Conservation (phyloP, 2,113 vertebrate genomes). For the Cottus gobio region DNA sequence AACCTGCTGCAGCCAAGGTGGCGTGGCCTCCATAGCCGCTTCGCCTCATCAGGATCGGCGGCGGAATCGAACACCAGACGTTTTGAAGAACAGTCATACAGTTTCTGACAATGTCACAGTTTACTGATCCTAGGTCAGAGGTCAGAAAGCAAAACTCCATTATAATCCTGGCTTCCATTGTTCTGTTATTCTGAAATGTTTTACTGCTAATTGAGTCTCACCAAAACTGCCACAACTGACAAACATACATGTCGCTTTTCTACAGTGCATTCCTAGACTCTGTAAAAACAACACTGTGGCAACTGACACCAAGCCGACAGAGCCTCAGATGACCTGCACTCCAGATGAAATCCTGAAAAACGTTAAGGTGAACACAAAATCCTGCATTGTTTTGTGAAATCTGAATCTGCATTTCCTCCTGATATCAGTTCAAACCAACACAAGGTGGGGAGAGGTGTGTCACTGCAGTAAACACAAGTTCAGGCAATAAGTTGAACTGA, state of each 20-base stretch:
- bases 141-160: not conserved
- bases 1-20: constrained; percentile 35
- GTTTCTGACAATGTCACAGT: not conserved
- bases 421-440: not conserved
- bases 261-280: not conserved
- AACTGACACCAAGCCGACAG: no score
- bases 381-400: no score
- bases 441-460: not conserved
- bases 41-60: not conserved
- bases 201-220: not conserved
- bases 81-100: no score
- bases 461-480: not conserved
- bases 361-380: no score
- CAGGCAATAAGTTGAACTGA: not conserved
- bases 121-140: constrained; percentile 4
- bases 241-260: not conserved
- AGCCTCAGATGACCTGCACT: no score
- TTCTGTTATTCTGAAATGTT: not conserved
- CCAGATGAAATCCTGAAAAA: no score
- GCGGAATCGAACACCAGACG: not conserved
- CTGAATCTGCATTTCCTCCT: not conserved
- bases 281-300: no score
- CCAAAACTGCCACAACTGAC: not conserved
- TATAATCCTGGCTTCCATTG: not conserved
- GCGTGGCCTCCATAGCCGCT: not conserved